Evolutionary conservation across 2,888 invertebrate genomes (phyloP).

Genomic region (Eucera pruinosa): DNA sequence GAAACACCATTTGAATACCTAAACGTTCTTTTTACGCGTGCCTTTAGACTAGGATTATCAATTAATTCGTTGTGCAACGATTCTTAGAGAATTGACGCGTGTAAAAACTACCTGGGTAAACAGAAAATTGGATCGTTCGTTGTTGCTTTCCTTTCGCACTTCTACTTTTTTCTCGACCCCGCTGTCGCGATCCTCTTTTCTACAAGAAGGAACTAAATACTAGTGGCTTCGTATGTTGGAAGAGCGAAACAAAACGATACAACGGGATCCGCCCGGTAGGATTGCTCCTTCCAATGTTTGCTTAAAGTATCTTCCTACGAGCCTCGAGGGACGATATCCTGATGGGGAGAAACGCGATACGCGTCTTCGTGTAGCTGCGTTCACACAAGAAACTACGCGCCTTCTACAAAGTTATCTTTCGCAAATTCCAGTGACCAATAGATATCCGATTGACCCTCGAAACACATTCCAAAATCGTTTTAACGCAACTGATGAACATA

Average conservation of each 20-base stretch:
- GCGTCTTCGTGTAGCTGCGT: conserved; percentile 73
- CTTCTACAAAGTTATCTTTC: conserved; percentile 28
- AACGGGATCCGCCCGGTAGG: conserved; percentile 62
- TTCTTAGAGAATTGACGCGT: conserved; percentile 59
- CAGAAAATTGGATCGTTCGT: conserved; percentile 30
- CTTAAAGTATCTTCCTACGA: conserved; percentile 72
- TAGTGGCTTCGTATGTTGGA: conserved; percentile 39
- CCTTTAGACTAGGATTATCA: conserved; percentile 4
- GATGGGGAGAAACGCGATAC: conserved; percentile 58
- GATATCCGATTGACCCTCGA: conserved; percentile 25
- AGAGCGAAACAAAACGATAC: conserved; percentile 61
- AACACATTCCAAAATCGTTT: not conserved
- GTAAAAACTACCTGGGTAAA: conserved; percentile 39
- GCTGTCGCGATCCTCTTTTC: conserved; percentile 18
- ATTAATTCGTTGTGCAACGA: conserved; percentile 34
- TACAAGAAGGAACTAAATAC: conserved; percentile 27
- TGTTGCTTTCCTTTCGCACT: conserved; percentile 1
- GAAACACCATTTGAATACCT: not conserved
- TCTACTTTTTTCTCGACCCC: not conserved
- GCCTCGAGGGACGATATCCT: conserved; percentile 62
- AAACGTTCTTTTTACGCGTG: not conserved
- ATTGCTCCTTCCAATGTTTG: conserved; percentile 72
- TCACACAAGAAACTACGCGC: conserved; percentile 58
- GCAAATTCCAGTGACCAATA: conserved; percentile 36
- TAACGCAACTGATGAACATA: too few species aligned